A percentile compares a stretch with the other conserved stretches of the same genome.
Evolutionary conservation across 2,797 vertebrate species (phyloP).

Genomic region (Esox lucius): DNA sequence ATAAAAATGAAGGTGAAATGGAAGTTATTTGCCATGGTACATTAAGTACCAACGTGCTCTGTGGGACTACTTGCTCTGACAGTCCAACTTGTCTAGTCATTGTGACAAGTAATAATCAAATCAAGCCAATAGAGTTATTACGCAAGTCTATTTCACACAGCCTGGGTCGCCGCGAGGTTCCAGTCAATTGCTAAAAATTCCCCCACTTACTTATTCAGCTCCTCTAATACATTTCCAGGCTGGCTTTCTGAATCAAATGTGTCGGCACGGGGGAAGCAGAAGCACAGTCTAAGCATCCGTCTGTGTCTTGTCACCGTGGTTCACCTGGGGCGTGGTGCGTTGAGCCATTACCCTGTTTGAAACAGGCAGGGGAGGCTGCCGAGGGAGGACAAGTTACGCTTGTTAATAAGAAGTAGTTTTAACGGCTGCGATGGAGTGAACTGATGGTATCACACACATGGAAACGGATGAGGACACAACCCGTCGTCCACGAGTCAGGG

Average conservation of each 20-base stretch:
- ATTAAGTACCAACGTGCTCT: constrained; percentile 54
- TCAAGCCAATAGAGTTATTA: constrained; percentile 59
- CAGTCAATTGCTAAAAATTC: neutral
- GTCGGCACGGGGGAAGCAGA: neutral
- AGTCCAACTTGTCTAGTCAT: constrained; percentile 29
- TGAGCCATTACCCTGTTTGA: neutral
- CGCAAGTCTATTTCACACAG: constrained; percentile 47
- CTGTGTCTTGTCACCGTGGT: too few species aligned
- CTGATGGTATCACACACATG: too few species aligned
- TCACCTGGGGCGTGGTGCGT: neutral
- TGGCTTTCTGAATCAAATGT: neutral
- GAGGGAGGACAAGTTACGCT: too few species aligned
- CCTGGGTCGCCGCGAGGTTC: constrained; percentile 33
- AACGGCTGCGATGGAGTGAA: too few species aligned
- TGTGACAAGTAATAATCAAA: constrained; percentile 67
- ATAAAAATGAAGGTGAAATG: constrained; percentile 54
- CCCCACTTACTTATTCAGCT: neutral
- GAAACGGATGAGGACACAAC: too few species aligned
- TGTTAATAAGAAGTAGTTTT: too few species aligned
- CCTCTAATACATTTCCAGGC: neutral
- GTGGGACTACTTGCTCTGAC: neutral
- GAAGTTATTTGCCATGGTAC: constrained; percentile 70
- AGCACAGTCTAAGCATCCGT: neutral
- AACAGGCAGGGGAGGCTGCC: too few species aligned
- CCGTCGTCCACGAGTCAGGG: too few species aligned